Evolutionary conservation across 2,797 vertebrate species (phyloP), one percentile per base, ranked within the genome.

Genomic region (Miichthys miiuy): DNA sequence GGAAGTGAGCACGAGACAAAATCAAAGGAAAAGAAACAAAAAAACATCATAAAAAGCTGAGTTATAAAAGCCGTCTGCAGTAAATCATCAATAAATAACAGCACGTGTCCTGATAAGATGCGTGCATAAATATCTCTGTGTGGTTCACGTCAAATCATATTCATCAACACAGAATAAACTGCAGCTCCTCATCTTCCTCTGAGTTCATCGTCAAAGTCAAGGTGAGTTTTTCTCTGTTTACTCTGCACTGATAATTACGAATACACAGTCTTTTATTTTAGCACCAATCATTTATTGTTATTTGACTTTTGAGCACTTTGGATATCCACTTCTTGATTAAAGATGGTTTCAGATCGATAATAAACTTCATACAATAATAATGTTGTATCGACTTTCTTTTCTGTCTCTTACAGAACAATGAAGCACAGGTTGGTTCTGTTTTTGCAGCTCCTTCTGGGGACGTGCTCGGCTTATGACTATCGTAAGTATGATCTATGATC

Each of bases 321-420:
- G 42, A 44, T 44, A 13, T 44, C 12, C 4, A 14, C 12, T 44
- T 44, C 12, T 44, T 3, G 42, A 44, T 3, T 13, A 44, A 44
- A 14, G 42, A 42, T 42, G 12, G 41, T 42, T 44, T 38, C 13
- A 27, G 20, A 23, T 66, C 27, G 25, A 13, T 6, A 17, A 58
- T 58, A 1, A 21, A 67, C n/a, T 44, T 51, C 8, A 60, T 5
- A n/a, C 44, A 11, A 6, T 9, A 41, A 54, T 55, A 50, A 30
- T 30, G 14, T 21, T 46, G 30, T 3, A 17, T 17, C 8, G 30
- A 47, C 14, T 54, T 2, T 55, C 2, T 62, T 9, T 5, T 63
- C 5, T 51, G 23, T 51, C 54, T 50, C 4, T n/a, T 38, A 38
- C 55, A 75, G 54, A 62, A 82, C 21, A 63, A 88, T 86, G 87